A percentile compares a stretch with the other conserved stretches of the same genome.
phyloP scores from a whole-genome alignment of 2,888 invertebrate species.

The Cryptocheilus praepositus region DNA sequence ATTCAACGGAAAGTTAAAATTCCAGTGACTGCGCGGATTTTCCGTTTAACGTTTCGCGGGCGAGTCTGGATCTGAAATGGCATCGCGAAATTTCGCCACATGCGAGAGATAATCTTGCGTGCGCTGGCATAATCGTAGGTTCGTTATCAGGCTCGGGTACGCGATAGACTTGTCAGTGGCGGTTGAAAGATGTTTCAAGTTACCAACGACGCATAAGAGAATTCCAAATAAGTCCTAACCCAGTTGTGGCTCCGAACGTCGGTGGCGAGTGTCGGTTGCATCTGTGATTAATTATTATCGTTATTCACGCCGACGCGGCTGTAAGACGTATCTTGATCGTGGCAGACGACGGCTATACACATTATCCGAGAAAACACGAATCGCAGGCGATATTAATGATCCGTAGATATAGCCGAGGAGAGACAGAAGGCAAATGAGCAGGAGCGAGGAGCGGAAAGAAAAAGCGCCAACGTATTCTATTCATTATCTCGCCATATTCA shows the following conservation, averaged over 20 bases:
- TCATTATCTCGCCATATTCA: conserved; percentile 6
- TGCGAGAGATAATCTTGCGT: neutral
- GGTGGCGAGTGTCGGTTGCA: conserved; percentile 31
- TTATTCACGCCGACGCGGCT: conserved; percentile 32
- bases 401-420: conserved; percentile 43
- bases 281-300: conserved; percentile 59
- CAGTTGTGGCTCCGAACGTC: conserved; percentile 12
- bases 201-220: too few species aligned
- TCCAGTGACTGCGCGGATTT: conserved; percentile 4
- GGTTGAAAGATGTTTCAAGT: too few species aligned
- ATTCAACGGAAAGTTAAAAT: conserved; percentile 17
- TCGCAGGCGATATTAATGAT: conserved; percentile 56
- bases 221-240: too few species aligned
- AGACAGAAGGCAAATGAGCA: conserved; percentile 7
- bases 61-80: too few species aligned
- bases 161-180: too few species aligned
- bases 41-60: too few species aligned
- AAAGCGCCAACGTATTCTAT: neutral
- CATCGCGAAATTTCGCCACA: conserved; percentile 26
- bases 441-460: conserved; percentile 10
- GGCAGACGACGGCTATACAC: conserved; percentile 39
- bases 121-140: too few species aligned
- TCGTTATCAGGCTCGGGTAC: neutral
- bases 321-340: conserved; percentile 28
- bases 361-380: conserved; percentile 57